Base-by-base conservation (phyloP, 2,888 invertebrate genomes). In the Psococerastis gibbosa region DNA sequence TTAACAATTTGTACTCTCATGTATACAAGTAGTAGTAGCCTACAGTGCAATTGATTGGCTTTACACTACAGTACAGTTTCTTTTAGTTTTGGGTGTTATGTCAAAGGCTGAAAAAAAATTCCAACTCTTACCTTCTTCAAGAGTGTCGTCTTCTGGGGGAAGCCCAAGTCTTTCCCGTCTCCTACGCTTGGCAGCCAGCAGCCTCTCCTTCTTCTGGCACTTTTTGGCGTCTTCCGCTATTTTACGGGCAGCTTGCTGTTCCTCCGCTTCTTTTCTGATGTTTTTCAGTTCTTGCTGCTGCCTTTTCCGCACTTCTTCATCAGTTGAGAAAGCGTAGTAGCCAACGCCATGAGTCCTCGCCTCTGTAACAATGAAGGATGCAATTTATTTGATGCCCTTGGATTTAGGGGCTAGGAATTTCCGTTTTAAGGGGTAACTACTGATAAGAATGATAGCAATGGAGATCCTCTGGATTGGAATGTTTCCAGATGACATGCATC, bases 311-410 rank as follows among this genome's bases (percentile, higher is more conserved):
- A 77, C 73, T 2, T 69, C 68, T 52, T 88, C 87, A 53, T 92
- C 83, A 35, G 79, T 81, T 11, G 91, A 85, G 60, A 95, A 92
- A 17, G 78, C 73, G 62, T 79, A 94, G 63, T 87, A 95, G 3
- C 85, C 87, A 15, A 88, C 88, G 55, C 94, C 95, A 57, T 94
- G 92, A 9, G 78, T 72, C 48, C 94, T 71, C 0, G 91, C 85
- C 74, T 95, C 94, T 77, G 60, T 17, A 60, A 57, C 50, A 47
- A 46, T 48, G 48, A 50, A 47, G n/a, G n/a, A n/a, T n/a, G n/a
- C n/a, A n/a, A n/a, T n/a, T n/a, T n/a, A n/a, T n/a, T n/a, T n/a
- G n/a, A n/a, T n/a, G n/a, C n/a, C n/a, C n/a, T n/a, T n/a, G n/a
- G n/a, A n/a, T n/a, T n/a, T n/a, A n/a, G n/a, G n/a, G n/a, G n/a